Conservation (phyloP, 2,797 vertebrate species). For the Carcharodon carcharias region DNA sequence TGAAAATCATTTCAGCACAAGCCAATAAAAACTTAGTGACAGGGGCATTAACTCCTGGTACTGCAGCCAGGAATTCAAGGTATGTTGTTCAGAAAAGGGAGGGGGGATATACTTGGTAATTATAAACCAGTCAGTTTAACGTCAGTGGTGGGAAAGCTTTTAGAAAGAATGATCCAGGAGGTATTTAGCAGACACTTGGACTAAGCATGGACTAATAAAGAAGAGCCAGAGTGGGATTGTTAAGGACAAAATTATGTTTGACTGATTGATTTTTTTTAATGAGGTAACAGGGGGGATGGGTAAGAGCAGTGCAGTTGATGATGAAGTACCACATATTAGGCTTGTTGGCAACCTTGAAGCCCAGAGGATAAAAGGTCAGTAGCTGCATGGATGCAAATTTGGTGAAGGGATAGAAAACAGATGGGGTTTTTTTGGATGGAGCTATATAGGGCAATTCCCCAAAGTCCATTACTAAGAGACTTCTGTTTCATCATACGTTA, state of each 20-base stretch:
- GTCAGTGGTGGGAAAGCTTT: neutral
- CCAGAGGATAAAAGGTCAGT: neutral
- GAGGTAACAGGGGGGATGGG: neutral
- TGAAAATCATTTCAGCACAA: conserved; percentile 37
- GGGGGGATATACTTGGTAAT: neutral
- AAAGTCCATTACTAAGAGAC: too few relatives aligned
- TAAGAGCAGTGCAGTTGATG: neutral
- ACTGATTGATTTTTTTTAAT: neutral
- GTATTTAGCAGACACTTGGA: neutral
- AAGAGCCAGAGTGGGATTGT: neutral
- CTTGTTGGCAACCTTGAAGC: neutral
- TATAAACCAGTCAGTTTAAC: neutral
- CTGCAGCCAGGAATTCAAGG: neutral
- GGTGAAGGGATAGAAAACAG: neutral
- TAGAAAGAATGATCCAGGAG: neutral
- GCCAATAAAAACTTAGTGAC: conserved; percentile 40
- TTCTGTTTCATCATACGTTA: neutral
- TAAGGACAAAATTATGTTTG: neutral
- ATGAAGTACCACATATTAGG: neutral
- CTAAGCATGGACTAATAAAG: neutral
- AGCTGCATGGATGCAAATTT: neutral
- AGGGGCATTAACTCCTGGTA: neutral
- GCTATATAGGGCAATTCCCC: neutral
- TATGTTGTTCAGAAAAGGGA: neutral
- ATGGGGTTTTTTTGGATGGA: neutral